Base-by-base conservation (phyloP, 2,113 vertebrate genomes). In the Sprattus sprattus region DNA sequence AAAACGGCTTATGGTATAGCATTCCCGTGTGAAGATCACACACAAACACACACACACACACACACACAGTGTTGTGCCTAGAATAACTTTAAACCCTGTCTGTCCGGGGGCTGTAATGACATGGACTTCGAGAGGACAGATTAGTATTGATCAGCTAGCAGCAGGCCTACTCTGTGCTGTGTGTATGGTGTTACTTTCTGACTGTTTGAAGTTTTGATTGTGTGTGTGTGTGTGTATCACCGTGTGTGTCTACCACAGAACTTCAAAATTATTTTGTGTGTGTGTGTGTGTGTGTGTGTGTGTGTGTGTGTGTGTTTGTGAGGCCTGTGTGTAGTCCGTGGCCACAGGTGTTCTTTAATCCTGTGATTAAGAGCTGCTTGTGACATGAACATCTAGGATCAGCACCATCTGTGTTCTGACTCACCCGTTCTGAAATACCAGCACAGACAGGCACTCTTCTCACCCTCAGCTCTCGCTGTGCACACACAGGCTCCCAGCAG, bases 321-420 rank as follows among this genome's bases (percentile, higher is more conserved):
- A 52, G 60, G 45, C 32, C 39, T 82, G 25, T 49, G 47, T 81
- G 25, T 39, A 39, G 39, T 39, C 39, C 39, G 39, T 39, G 81
- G 47, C 81, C 64, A 88, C 93, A 93, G 91, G 93, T 93, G 92
- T 91, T 81, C 45, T 91, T 91, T 89, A 88, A 91, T 92, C 91
- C 87, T 89, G 89, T 93, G 93, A 94, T 93, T 90, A 92, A 90
- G 92, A 93, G 92, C 93, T 93, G 93, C 89, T 9, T 32, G 64
- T 28, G 86, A 92, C 89, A 90, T 93, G 93, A 92, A 92, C 93
- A 91, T 93, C 93, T 90, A 93, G 92, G 88, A 91, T 89, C 83
- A 45, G 52, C 91, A 93, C 94, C 93, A 92, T 93, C 93, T 94
- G 94, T 54, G 88, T 75, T 91, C 89, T 93, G 93, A 94, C 90